phyloP scores from a whole-genome alignment of 1,140 invertebrate genomes.

The Cataglyphis hispanica region DNA sequence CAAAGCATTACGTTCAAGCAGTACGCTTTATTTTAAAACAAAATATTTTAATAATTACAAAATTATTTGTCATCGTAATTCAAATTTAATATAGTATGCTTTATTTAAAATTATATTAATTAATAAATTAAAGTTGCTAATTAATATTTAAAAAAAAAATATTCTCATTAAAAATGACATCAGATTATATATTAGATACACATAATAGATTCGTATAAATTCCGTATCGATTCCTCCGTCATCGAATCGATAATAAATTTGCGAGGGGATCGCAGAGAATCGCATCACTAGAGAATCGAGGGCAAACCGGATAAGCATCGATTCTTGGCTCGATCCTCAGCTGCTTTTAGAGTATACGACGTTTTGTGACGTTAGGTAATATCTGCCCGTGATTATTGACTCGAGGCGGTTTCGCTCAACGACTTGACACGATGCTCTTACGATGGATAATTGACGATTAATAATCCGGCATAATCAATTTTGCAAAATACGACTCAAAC shows the following conservation, averaged over 20 bases:
- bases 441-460: slow-evolving; percentile 43
- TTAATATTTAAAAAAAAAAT: slow-evolving; percentile 1
- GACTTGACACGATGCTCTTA: slow-evolving; percentile 39
- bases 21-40: background rate
- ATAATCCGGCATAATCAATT: slow-evolving; percentile 19
- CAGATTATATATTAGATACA: background rate
- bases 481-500: background rate
- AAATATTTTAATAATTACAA: background rate
- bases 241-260: slow-evolving; percentile 41
- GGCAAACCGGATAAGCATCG: slow-evolving; percentile 28
- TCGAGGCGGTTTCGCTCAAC: slow-evolving; percentile 32
- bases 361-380: slow-evolving; percentile 51
- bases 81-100: background rate
- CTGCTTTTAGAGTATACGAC: slow-evolving; percentile 43
- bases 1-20: too few species aligned
- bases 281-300: slow-evolving; percentile 13
- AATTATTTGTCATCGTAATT: background rate
- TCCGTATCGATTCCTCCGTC: background rate
- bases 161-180: background rate
- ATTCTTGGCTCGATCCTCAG: background rate
- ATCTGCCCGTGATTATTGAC: slow-evolving; percentile 59
- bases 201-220: background rate
- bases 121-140: too few species aligned
- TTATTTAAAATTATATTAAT: too few species aligned
- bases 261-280: background rate